Evolutionary conservation across 35 echinoderm and acorn worm genomes (phyloP).

Genomic region (Eucidaris tribuloides): DNA sequence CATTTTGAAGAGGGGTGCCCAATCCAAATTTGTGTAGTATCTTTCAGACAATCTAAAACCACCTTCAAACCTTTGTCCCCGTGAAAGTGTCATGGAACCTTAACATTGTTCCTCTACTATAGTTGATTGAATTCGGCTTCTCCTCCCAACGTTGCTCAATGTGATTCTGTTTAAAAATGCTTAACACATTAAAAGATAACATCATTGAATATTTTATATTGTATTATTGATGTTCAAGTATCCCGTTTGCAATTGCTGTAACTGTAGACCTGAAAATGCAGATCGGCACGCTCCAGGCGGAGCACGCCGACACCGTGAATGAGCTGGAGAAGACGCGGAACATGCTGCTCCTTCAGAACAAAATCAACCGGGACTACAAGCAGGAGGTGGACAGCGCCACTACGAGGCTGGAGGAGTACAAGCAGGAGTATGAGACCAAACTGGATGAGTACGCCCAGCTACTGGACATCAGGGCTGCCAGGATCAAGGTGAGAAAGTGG

Average conservation of each 20-base stretch:
- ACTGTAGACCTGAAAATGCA: slow-evolving; percentile 88
- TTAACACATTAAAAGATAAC: too few species aligned
- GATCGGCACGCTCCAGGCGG: slow-evolving; percentile 68
- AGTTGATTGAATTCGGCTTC: too few species aligned
- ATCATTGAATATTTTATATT: too few species aligned
- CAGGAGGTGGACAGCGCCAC: slow-evolving; percentile 89
- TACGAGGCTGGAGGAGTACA: slow-evolving; percentile 90
- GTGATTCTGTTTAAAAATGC: too few species aligned
- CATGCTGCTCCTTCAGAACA: slow-evolving; percentile 94
- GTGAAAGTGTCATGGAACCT: too few species aligned
- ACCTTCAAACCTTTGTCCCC: too few species aligned
- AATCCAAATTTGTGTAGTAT: too few species aligned
- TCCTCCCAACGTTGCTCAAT: too few species aligned
- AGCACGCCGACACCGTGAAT: slow-evolving; percentile 90
- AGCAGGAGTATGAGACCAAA: slow-evolving; percentile 96
- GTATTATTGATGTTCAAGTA: neutral
- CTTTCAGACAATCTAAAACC: too few species aligned
- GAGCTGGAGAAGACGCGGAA: slow-evolving; percentile 99
- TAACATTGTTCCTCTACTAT: too few species aligned
- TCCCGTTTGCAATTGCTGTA: neutral
- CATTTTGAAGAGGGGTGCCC: too few species aligned
- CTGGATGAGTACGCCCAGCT: slow-evolving; percentile 96
- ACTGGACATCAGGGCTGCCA: slow-evolving; percentile 93
- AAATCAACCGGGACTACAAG: slow-evolving; percentile 92
- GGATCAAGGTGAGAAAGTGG: slow-evolving; percentile 99